Evolutionary conservation across 2,888 invertebrate genomes (phyloP), one percentile per base, ranked within the genome.

Genomic region (Bellardia pandia): DNA sequence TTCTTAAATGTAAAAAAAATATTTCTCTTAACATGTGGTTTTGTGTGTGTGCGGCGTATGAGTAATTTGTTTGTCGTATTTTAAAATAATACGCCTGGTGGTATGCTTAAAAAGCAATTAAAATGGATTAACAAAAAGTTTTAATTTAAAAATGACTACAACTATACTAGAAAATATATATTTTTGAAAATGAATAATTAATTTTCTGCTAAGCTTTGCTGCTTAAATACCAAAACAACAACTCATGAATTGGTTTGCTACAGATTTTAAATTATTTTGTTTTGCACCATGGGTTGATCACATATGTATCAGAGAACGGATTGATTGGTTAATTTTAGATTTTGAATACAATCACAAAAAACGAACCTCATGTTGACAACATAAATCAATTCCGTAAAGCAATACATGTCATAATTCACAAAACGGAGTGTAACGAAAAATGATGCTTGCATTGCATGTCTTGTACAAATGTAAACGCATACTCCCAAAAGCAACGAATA

Each of bases 41-140:
- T 7, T n/a, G 40, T 23, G 23, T 16, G 14, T 62, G 66, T 86
- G 33, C 37, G 84, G 84, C 89, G 90, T 89, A 89, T 91, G 90
- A 90, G 90, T 89, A 89, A 91, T 90, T 89, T 90, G 86, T 90
- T 33, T 56, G 11, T 4, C 33, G 48, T 33, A 2, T 53, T 60
- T 11, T 13, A 14, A 11, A 4, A 48, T 90, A 90, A 45, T 42
- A 85, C 89, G 91, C 89, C 90, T 89, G 90, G 88, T 90, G 89
- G 89, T 91, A 89, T 88, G 90, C 92, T 92, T 90, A 90, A 91
- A 92, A 92, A 90, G 91, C 91, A 92, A 92, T 92, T 92, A 92
- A 92, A 92, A 90, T 89, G 89, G 92, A 90, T 92, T 92, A 92
- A 91, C 90, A 89, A 90, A 90, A 91, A 89, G 82, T 86, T 87